A percentile compares a stretch with the other conserved stretches of the same genome.
Evolutionary conservation across 1,140 invertebrate genomes (phyloP).

Genomic region (Bombus consobrinus): DNA sequence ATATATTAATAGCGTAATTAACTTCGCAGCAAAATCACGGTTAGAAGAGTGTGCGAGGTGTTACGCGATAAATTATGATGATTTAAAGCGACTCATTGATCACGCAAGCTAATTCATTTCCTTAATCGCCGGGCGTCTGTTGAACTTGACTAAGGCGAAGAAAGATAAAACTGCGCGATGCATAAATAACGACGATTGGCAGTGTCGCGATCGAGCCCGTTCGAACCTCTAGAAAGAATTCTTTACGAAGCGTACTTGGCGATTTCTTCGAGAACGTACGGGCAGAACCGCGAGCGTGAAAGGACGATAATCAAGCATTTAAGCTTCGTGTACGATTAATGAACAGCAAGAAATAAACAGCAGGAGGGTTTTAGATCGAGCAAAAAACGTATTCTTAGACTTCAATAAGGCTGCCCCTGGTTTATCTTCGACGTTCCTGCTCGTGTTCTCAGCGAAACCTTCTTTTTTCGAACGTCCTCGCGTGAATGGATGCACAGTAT

Average conservation of each 20-base stretch:
- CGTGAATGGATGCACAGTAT: slow-evolving; percentile 74
- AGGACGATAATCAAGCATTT: slow-evolving; percentile 2
- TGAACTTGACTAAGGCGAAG: slow-evolving; percentile 7
- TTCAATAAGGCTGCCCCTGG: not conserved
- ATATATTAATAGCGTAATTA: slow-evolving; percentile 45
- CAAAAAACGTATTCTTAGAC: slow-evolving; percentile 18
- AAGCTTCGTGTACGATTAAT: slow-evolving; percentile 8
- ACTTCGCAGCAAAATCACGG: slow-evolving; percentile 29
- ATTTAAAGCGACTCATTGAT: slow-evolving; percentile 35
- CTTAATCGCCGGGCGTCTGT: slow-evolving; percentile 37
- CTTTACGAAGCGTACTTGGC: not conserved
- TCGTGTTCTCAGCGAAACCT: slow-evolving; percentile 17
- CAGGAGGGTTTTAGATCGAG: not conserved
- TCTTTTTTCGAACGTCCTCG: slow-evolving; percentile 27
- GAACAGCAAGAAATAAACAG: slow-evolving; percentile 1
- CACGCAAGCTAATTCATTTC: slow-evolving; percentile 44
- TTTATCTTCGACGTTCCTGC: slow-evolving; percentile 27
- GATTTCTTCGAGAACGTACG: not conserved
- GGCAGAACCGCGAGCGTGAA: slow-evolving; percentile 6
- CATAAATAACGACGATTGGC: slow-evolving; percentile 23
- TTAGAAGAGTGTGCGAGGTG: not conserved
- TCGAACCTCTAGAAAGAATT: not conserved
- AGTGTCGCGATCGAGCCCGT: slow-evolving; percentile 6
- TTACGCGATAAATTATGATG: slow-evolving; percentile 49
- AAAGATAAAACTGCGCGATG: slow-evolving; percentile 26